Conservation (phyloP, 2,888 invertebrate species). For the Subacronicta megacephala region DNA sequence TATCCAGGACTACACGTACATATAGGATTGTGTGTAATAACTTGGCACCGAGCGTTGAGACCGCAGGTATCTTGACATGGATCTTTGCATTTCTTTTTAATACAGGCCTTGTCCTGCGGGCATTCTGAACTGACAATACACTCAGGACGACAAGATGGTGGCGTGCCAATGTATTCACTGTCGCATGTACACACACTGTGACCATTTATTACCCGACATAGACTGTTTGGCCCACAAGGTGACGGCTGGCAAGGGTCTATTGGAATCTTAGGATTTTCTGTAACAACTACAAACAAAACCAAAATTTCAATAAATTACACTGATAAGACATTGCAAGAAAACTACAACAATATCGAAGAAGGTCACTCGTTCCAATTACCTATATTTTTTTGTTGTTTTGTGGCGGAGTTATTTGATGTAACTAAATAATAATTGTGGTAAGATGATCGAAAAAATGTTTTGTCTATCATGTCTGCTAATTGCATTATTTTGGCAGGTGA, state of each 20-base stretch:
- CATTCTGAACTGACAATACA: conserved; percentile 96
- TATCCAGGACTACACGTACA: conserved; percentile 95
- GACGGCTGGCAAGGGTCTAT: conserved; percentile 93
- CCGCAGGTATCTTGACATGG: conserved; percentile 96
- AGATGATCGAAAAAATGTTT: too few relatives aligned
- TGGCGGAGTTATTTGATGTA: too few relatives aligned
- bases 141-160: conserved; percentile 95
- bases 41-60: conserved; percentile 94
- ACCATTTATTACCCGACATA: conserved; percentile 93
- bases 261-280: conserved; percentile 64
- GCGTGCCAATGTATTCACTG: conserved; percentile 93
- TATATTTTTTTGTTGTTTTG: too few relatives aligned
- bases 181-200: conserved; percentile 95
- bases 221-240: conserved; percentile 95
- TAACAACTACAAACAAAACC: conserved; percentile 58
- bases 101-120: conserved; percentile 94
- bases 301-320: not conserved
- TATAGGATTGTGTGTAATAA: conserved; percentile 96
- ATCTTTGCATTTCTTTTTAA: conserved; percentile 94
- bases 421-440: too few relatives aligned
- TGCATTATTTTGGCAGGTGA: too few relatives aligned
- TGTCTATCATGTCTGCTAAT: too few relatives aligned
- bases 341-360: not conserved
- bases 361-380: too few relatives aligned
- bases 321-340: not conserved